Evolutionary conservation across 1,140 invertebrate genomes (phyloP).

Genomic region (Lordiphosa collinella): DNA sequence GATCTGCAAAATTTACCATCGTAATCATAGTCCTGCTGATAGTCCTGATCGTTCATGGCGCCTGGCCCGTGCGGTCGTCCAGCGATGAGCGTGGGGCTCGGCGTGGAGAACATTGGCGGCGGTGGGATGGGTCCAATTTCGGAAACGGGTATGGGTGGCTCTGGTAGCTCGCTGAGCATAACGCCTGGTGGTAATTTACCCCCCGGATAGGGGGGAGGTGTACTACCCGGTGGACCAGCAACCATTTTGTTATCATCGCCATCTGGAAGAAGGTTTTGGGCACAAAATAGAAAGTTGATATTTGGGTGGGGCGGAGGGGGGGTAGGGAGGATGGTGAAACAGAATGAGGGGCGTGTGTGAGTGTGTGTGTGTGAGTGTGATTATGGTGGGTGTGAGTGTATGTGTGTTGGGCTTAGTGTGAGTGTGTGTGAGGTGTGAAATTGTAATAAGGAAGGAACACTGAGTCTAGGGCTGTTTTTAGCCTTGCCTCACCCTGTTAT

Average conservation of each 20-base stretch:
- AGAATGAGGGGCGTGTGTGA: slow-evolving; percentile 23
- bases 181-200: slow-evolving; percentile 79
- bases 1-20: slow-evolving; percentile 81
- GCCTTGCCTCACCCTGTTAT: too few relatives aligned
- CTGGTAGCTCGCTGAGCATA: slow-evolving; percentile 91
- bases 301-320: slow-evolving; percentile 12
- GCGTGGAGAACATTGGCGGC: slow-evolving; percentile 96
- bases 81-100: slow-evolving; percentile 86
- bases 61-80: slow-evolving; percentile 81
- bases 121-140: slow-evolving; percentile 97
- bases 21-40: slow-evolving; percentile 83
- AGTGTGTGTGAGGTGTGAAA: background rate
- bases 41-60: slow-evolving; percentile 78
- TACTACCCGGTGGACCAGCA: slow-evolving; percentile 81
- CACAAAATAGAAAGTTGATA: slow-evolving; percentile 12
- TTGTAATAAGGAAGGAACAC: slow-evolving; percentile 9
- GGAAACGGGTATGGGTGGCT: slow-evolving; percentile 93
- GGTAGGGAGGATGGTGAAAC: slow-evolving; percentile 18
- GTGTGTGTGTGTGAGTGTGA: slow-evolving; percentile 28
- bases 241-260: slow-evolving; percentile 80
- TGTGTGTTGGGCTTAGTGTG: slow-evolving; percentile 16
- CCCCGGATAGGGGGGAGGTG: slow-evolving; percentile 80
- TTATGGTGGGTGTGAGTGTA: slow-evolving; percentile 20
- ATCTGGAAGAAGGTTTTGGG: slow-evolving; percentile 74
- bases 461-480: too few relatives aligned